Base-by-base conservation (phyloP, 2,888 invertebrate genomes). In the Ochropacha duplaris region DNA sequence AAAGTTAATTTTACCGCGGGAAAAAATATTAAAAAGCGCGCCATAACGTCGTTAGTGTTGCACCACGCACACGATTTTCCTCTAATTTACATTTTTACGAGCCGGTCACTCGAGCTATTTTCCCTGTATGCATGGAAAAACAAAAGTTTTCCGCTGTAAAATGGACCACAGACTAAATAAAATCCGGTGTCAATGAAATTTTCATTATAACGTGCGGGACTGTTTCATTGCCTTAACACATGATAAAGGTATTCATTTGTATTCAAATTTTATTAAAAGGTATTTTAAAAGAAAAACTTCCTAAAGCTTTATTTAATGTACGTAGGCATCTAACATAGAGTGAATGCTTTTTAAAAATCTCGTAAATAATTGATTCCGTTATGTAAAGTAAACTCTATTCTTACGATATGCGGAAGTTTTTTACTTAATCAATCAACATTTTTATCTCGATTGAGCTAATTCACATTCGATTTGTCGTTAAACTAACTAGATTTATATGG, bases 1-100 rank as follows among this genome's bases (percentile, higher is more conserved):
- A 81, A 86, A 81, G 81, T 82, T 84, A 82, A 81, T 84, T 86
- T 84, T 80, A 71, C 73, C 75, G 69, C 68, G 76, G 77, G 76
- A 78, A 82, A 78, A 74, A n/a, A 34, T 44, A 28, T 31, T 55
- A 9, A 22, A 19, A 31, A 59, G 60, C 60, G 62, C 59, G 59
- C 66, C 68, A 59, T 65, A 76, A 75, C 72, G 76, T 80, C 81
- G 81, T 84, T 83, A 86, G 83, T 82, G 83, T 79, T 79, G 83
- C 75, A 74, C 79, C 74, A 83, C 83, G 84, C 83, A 83, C 77
- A 78, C 78, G 70, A 79, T 81, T 85, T 80, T 82, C 78, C 79
- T 79, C 78, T 78, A 79, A 86, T 87, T 87, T 86, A 81, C 86
- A 87, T 86, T 87, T 86, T 87, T 83, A 85, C 79, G 77, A 77